Conservation (phyloP, 2,888 invertebrate species). For the Trimorus sp. region DNA sequence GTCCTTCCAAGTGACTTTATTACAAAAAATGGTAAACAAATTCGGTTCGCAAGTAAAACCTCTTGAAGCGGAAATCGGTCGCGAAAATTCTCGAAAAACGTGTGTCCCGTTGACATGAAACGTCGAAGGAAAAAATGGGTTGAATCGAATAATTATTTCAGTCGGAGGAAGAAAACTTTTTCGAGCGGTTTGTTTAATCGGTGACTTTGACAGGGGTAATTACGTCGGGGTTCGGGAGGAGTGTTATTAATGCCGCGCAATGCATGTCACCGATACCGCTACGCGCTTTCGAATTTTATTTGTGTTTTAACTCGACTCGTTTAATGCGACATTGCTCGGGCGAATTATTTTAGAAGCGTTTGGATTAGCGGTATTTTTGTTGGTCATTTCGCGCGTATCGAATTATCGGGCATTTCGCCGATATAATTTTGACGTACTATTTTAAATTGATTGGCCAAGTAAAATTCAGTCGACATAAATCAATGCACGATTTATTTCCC, state of each 20-base stretch:
- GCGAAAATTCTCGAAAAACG: too few relatives aligned
- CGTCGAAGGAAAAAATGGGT: too few relatives aligned
- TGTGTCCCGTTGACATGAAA: too few relatives aligned
- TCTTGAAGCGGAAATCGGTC: too few relatives aligned
- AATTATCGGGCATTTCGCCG: conserved; percentile 44
- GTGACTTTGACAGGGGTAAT: conserved; percentile 7
- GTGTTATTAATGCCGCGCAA: conserved; percentile 28
- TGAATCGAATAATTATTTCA: too few relatives aligned
- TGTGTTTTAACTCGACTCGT: conserved; percentile 48
- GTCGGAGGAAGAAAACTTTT: too few relatives aligned
- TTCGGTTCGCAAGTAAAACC: too few relatives aligned
- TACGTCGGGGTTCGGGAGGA: not conserved
- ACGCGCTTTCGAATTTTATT: conserved; percentile 39
- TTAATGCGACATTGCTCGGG: conserved; percentile 44
- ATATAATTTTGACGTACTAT: conserved; percentile 51
- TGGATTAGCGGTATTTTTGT: conserved; percentile 56
- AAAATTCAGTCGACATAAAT: conserved; percentile 44
- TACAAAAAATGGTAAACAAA: too few relatives aligned
- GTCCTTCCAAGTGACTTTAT: too few relatives aligned
- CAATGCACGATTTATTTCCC: conserved; percentile 53
- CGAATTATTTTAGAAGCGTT: conserved; percentile 53
- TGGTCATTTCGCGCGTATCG: conserved; percentile 40
- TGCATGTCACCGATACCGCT: conserved; percentile 21
- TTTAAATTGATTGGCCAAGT: conserved; percentile 55
- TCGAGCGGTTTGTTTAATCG: not conserved